These are phyloP conservation scores for Hemistola chrysoprasaria DNA, from an alignment of 2,888 invertebrate species.

Conservation along the genomic window DNA sequence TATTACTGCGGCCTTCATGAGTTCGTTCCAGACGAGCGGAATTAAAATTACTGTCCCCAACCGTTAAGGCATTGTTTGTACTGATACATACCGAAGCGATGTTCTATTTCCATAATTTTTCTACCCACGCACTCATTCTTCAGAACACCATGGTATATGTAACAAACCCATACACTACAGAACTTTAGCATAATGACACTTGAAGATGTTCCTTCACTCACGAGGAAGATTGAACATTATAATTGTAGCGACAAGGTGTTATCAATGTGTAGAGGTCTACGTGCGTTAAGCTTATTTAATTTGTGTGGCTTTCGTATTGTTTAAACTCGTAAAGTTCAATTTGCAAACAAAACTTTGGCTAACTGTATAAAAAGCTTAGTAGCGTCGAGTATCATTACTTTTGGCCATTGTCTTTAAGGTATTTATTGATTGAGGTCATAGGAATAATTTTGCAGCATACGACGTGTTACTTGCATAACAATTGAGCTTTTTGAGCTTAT, in stretches of 20 bases:
- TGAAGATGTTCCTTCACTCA: too few relatives aligned
- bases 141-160: constrained; percentile 34
- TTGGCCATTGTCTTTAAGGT: constrained; percentile 9
- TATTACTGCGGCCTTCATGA: constrained; percentile 45
- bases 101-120: constrained; percentile 73
- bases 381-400: constrained; percentile 33
- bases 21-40: constrained; percentile 49
- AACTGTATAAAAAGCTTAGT: constrained; percentile 33
- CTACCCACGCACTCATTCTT: constrained; percentile 50
- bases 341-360: constrained; percentile 36
- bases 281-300: constrained; percentile 15
- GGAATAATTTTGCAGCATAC: not conserved
- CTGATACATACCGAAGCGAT: constrained; percentile 38
- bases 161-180: constrained; percentile 29
- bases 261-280: constrained; percentile 4
- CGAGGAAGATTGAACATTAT: not conserved
- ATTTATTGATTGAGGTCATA: not conserved
- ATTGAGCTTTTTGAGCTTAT: too few relatives aligned
- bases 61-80: constrained; percentile 73
- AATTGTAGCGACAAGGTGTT: constrained; percentile 9
- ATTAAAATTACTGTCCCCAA: constrained; percentile 59
- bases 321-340: constrained; percentile 46
- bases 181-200: constrained; percentile 5
- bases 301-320: constrained; percentile 35
- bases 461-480: too few relatives aligned